Percentiles rank a stretch among this genome's conserved stretches.
phyloP scores from a whole-genome alignment of 2,113 vertebrate genomes.

The Entomyzon cyanotis region DNA sequence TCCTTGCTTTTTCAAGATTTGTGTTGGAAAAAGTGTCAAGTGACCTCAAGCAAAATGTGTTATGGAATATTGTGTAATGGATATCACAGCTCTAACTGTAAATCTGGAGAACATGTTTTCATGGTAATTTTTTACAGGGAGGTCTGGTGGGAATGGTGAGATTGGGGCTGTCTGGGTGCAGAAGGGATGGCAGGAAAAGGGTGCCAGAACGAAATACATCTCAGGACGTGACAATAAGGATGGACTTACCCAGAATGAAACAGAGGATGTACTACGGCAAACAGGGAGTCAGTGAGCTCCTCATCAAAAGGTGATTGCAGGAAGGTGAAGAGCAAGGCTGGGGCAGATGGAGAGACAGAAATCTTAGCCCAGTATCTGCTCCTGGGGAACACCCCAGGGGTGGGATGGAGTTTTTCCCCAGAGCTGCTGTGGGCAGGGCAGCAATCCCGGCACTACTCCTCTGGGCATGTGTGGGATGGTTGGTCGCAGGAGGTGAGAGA shows the following conservation, averaged over 20 bases:
- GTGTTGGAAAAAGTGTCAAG: not conserved
- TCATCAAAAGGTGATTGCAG: not conserved
- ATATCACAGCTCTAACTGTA: not conserved
- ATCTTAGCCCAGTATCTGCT: no score
- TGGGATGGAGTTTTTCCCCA: not conserved
- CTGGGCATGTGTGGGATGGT: accelerated
- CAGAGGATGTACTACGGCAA: not conserved
- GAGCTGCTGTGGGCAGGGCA: not conserved
- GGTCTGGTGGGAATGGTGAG: not conserved
- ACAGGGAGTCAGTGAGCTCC: not conserved
- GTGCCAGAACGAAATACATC: not conserved
- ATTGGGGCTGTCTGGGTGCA: not conserved
- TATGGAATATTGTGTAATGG: not conserved
- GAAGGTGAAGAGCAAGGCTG: not conserved
- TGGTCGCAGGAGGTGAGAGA: accelerated
- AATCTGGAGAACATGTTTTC: not conserved
- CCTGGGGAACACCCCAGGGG: not conserved
- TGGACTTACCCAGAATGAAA: not conserved
- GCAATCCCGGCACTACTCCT: accelerated
- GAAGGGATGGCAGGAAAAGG: not conserved
- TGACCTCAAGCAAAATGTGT: not conserved
- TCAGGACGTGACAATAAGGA: not conserved
- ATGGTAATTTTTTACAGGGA: accelerated
- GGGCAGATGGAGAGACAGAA: not conserved
- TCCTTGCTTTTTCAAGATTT: not conserved